A percentile compares a stretch with the other conserved stretches of the same genome.
Conservation (phyloP, 1,140 invertebrate species). For the Brachystomella parvula region DNA sequence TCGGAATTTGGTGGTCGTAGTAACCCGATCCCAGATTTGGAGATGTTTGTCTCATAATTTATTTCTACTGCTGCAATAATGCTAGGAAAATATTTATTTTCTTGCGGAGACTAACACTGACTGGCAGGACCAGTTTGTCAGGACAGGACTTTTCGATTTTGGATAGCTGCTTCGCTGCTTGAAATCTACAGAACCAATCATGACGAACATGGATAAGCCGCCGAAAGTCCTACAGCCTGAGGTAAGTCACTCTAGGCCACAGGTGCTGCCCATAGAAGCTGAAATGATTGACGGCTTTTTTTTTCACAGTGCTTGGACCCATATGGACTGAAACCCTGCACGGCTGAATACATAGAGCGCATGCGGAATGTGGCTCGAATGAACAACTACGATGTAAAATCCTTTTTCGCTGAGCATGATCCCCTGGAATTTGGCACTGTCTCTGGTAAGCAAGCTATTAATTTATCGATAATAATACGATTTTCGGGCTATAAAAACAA, state of each 20-base stretch:
- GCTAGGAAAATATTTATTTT: too few species aligned
- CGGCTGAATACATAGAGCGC: conserved; percentile 33
- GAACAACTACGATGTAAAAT: conserved; percentile 23
- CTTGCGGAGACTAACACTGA: too few species aligned
- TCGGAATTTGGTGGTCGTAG: too few species aligned
- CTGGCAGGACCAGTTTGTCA: too few species aligned
- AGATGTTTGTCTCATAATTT: too few species aligned
- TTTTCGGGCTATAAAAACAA: not conserved
- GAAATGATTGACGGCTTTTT: not conserved
- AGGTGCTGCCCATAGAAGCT: not conserved
- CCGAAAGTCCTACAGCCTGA: conserved; percentile 26
- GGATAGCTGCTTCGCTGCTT: not conserved
- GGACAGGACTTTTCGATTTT: not conserved
- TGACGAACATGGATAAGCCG: conserved; percentile 31
- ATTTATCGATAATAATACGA: not conserved
- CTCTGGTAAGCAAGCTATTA: conserved; percentile 19
- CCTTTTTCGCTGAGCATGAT: conserved; percentile 32
- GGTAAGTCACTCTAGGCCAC: conserved; percentile 13
- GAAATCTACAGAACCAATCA: conserved; percentile 3
- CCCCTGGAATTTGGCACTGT: conserved; percentile 36
- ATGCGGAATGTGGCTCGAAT: conserved; percentile 24
- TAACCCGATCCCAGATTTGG: too few species aligned
- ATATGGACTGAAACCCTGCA: conserved; percentile 35
- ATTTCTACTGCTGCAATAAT: too few species aligned
- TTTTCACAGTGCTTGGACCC: conserved; percentile 26